phyloP scores from a whole-genome alignment of 23 tunicate genomes.

The Styela plicata region DNA sequence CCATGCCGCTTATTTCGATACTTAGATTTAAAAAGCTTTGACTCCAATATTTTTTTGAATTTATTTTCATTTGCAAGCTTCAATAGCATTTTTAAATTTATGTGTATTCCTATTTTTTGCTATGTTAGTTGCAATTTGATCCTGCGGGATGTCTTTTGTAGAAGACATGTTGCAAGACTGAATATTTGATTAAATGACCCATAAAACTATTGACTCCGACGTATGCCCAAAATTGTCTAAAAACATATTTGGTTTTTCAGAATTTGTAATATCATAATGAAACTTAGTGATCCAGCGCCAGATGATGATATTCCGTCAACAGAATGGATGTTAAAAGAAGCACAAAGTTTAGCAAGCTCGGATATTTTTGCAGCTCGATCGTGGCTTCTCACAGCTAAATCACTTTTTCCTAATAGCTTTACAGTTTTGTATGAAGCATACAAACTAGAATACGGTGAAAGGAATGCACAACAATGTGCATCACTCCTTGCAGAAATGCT shows the following conservation, averaged over 20 bases:
- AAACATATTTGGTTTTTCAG: not conserved
- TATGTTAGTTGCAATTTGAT: no score
- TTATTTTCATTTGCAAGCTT: no score
- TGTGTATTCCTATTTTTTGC: no score
- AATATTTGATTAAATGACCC: no score
- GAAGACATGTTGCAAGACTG: no score
- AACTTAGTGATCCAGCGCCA: not conserved
- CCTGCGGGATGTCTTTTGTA: no score
- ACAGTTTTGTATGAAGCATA: slow-evolving; percentile 26
- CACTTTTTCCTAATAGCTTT: slow-evolving; percentile 61
- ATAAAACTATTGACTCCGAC: no score
- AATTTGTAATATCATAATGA: not conserved
- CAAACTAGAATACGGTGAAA: slow-evolving; percentile 4
- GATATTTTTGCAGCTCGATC: slow-evolving; percentile 57
- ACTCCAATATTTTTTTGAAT: no score
- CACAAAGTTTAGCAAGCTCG: slow-evolving; percentile 12
- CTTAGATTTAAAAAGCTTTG: no score
- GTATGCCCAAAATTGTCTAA: no score
- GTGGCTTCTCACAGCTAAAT: slow-evolving; percentile 46
- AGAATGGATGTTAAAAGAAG: slow-evolving; percentile 34
- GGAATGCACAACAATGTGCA: slow-evolving; percentile 12
- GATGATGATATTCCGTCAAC: not conserved
- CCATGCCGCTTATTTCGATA: no score
- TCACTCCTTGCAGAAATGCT: slow-evolving; percentile 20
- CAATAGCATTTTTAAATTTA: no score